These are phyloP conservation scores for Thalassoma bifasciatum DNA, from an alignment of 2,113 vertebrate species.

Conservation along the genomic window DNA sequence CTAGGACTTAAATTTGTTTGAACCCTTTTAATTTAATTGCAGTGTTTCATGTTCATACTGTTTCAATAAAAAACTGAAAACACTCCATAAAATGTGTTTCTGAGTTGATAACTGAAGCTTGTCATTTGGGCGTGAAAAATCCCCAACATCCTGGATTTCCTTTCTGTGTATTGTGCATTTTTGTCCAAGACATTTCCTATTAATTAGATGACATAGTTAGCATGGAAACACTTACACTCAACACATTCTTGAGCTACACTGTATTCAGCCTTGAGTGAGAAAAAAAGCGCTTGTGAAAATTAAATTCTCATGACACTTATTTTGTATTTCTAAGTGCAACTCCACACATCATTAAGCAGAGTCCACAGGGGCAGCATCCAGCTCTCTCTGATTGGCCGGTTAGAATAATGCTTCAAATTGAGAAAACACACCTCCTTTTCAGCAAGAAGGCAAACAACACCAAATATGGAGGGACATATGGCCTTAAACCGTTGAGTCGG, in stretches of 20 bases:
- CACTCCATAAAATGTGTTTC: constrained; percentile 10
- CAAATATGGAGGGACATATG: constrained; percentile 64
- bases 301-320: constrained; percentile 55
- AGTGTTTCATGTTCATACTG: constrained; percentile 79
- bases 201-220: constrained; percentile 30
- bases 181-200: constrained; percentile 5
- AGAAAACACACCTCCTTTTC: constrained; percentile 7
- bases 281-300: constrained; percentile 34
- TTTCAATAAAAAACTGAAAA: constrained; percentile 81
- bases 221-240: constrained; percentile 8
- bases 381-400: constrained; percentile 61
- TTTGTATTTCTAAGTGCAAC: constrained; percentile 47
- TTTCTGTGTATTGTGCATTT: background rate
- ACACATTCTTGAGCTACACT: constrained; percentile 26
- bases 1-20: constrained; percentile 70
- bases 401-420: constrained; percentile 42
- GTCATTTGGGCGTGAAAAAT: constrained; percentile 4
- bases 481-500: constrained; percentile 60
- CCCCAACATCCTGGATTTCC: background rate
- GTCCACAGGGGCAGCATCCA: constrained; percentile 39
- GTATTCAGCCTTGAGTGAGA: constrained; percentile 4
- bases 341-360: constrained; percentile 28
- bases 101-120: constrained; percentile 13
- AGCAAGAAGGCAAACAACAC: constrained; percentile 53
- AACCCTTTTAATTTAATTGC: constrained; percentile 81